These are phyloP conservation scores for Cosmorhoe ocellata DNA, from an alignment of 2,888 invertebrate genomes.

Conservation along the genomic window DNA sequence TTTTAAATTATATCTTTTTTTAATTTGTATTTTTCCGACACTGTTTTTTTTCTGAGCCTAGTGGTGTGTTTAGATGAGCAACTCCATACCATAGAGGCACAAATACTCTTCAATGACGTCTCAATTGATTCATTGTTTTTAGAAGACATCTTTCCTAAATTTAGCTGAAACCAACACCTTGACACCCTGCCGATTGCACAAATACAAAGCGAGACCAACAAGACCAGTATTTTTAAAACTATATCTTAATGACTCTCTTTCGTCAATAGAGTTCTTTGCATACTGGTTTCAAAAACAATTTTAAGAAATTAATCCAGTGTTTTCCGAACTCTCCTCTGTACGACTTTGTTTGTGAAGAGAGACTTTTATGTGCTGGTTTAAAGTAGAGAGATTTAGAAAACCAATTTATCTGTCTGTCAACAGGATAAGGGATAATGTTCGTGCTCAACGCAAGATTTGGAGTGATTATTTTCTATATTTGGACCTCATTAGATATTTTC, in stretches of 20 bases:
- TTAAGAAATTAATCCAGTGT: slow-evolving; percentile 29
- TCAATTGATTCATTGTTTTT: slow-evolving; percentile 22
- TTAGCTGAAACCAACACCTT: slow-evolving; percentile 42
- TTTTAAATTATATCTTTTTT: background rate
- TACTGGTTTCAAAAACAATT: slow-evolving; percentile 21
- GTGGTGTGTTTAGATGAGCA: too few relatives aligned
- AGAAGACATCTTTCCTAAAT: slow-evolving; percentile 38
- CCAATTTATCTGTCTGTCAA: slow-evolving; percentile 74
- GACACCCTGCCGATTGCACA: slow-evolving; percentile 50
- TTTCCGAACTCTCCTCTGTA: slow-evolving; percentile 4
- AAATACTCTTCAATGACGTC: background rate
- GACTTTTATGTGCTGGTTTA: slow-evolving; percentile 35
- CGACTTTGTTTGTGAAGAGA: background rate
- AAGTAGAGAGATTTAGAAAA: slow-evolving; percentile 57
- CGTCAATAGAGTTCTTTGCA: slow-evolving; percentile 11
- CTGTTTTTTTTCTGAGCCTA: too few relatives aligned
- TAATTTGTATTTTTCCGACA: slow-evolving; percentile 2
- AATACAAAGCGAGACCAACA: slow-evolving; percentile 48
- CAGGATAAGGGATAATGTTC: slow-evolving; percentile 55
- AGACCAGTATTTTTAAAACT: slow-evolving; percentile 23
- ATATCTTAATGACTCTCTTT: background rate
- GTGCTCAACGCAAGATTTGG: slow-evolving; percentile 41
- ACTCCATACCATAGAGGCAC: too few relatives aligned
- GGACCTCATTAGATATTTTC: slow-evolving; percentile 37
- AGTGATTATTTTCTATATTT: slow-evolving; percentile 49